Conservation (phyloP, 2,888 invertebrate genomes). For the Cerceris ruficornis region DNA sequence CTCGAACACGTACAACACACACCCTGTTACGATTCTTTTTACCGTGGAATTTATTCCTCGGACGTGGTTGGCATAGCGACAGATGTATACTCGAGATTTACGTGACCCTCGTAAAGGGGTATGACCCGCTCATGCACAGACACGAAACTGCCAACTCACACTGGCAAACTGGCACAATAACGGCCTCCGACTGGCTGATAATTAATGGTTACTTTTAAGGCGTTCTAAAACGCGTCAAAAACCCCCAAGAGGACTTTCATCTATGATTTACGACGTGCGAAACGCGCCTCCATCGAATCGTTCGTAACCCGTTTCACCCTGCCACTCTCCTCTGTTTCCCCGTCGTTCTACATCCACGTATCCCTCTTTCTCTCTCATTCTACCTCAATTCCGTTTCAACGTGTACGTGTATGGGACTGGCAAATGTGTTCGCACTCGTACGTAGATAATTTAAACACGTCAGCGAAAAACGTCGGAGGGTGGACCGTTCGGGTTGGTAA, state of each 20-base stretch:
- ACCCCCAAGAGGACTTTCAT: conserved; percentile 38
- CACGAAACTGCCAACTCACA: too few species aligned
- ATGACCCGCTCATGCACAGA: conserved; percentile 10
- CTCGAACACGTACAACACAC: conserved; percentile 51
- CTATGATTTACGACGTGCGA: conserved; percentile 62
- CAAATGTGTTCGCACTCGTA: conserved; percentile 14
- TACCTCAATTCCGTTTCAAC: not conserved
- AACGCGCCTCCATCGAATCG: conserved; percentile 32
- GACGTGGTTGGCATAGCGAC: conserved; percentile 62
- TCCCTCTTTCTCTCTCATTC: not conserved
- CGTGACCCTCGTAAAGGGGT: conserved; percentile 44
- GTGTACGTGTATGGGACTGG: not conserved
- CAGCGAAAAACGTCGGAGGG: conserved; percentile 18
- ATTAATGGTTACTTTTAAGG: conserved; percentile 64
- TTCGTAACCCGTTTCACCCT: conserved; percentile 8
- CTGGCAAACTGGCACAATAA: not conserved
- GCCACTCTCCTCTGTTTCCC: conserved; percentile 29
- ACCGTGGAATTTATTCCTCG: conserved; percentile 62
- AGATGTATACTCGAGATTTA: conserved; percentile 64
- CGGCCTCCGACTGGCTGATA: conserved; percentile 37
- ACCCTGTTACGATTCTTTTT: conserved; percentile 55
- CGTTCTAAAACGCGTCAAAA: conserved; percentile 59
- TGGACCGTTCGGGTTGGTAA: conserved; percentile 20
- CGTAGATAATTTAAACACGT: conserved; percentile 24
- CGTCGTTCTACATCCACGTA: conserved; percentile 7